Percentiles rank a stretch among this genome's conserved stretches.
phyloP scores from a whole-genome alignment of 2,113 vertebrate genomes.

The Sceloporus tristichus region DNA sequence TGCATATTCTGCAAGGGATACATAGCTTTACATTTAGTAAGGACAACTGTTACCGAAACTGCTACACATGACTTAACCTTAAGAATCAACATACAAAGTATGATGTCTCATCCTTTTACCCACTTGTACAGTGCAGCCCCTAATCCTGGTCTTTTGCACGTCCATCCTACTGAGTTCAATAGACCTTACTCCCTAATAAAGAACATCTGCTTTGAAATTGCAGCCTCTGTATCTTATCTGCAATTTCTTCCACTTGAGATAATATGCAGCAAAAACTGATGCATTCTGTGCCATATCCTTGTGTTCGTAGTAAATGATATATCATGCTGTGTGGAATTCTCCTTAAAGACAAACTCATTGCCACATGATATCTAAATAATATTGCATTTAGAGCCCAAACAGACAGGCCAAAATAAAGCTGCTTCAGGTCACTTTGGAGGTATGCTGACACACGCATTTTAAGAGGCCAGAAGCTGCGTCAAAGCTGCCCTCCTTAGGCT shows the following conservation, averaged over 20 bases:
- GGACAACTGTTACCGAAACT: not conserved
- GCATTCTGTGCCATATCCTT: not conserved
- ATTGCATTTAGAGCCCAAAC: not conserved
- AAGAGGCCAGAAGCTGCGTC: too few relatives aligned
- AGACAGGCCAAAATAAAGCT: too few relatives aligned
- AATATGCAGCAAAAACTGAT: not conserved
- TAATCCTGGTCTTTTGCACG: not conserved
- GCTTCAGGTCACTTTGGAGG: too few relatives aligned
- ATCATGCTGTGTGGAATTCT: not conserved
- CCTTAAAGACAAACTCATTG: not conserved
- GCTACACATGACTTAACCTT: constrained; percentile 15
- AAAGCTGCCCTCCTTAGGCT: too few relatives aligned
- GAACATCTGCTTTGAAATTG: not conserved
- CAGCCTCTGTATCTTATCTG: too few relatives aligned
- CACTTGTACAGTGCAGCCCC: not conserved
- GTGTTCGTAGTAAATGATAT: not conserved
- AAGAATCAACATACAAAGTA: not conserved
- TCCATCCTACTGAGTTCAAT: not conserved
- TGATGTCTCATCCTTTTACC: too few relatives aligned
- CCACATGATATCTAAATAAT: not conserved
- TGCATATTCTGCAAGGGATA: not conserved
- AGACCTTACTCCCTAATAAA: not conserved
- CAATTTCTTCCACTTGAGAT: not conserved
- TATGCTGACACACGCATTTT: too few relatives aligned
- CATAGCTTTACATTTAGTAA: constrained; percentile 9